Evolutionary conservation across 2,113 vertebrate genomes (phyloP).

Genomic region (Chrysemys picta): DNA sequence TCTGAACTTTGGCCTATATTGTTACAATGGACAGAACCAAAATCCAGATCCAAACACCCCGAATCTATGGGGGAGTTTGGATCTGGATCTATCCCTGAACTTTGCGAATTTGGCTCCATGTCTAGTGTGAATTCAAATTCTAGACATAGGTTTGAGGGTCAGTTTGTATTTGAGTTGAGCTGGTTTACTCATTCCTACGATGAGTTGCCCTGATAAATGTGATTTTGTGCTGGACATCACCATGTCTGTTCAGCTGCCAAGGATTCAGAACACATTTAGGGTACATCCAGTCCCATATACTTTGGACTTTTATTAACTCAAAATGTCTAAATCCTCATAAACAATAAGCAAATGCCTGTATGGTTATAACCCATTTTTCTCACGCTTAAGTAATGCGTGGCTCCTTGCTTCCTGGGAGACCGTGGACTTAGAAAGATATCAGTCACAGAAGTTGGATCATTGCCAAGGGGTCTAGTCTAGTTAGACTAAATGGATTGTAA

Average conservation of each 20-base stretch:
- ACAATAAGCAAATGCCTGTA: background rate
- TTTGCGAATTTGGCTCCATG: background rate
- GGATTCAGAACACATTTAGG: background rate
- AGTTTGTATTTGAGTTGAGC: background rate
- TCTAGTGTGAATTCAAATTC: background rate
- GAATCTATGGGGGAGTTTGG: background rate
- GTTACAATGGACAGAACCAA: background rate
- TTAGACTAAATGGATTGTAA: background rate
- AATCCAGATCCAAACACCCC: background rate
- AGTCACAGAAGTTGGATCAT: background rate
- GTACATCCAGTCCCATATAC: background rate
- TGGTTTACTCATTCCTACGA: background rate
- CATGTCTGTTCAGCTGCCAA: background rate
- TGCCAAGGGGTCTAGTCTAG: background rate
- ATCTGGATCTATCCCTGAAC: background rate
- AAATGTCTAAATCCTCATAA: background rate
- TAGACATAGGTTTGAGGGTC: background rate
- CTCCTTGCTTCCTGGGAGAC: background rate
- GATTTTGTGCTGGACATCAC: background rate
- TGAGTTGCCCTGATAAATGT: background rate
- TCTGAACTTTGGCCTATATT: background rate
- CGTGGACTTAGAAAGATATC: background rate
- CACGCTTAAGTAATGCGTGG: background rate
- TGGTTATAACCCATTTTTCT: background rate
- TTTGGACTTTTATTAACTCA: background rate